Evolutionary conservation across 2,797 vertebrate genomes (phyloP).

Genomic region (Alcedo quadribrachys): DNA sequence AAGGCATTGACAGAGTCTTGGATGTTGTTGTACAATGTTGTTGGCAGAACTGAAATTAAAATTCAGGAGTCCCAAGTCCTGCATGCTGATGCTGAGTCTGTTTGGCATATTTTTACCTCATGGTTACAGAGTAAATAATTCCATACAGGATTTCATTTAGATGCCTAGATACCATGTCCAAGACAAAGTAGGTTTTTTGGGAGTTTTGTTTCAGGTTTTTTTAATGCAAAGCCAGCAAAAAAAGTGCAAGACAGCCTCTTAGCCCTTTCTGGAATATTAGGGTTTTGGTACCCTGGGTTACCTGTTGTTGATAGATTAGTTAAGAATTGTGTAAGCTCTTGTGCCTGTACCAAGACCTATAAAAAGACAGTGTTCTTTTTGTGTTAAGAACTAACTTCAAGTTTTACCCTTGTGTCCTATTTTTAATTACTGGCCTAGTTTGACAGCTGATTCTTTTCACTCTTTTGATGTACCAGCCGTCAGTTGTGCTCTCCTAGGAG

Average conservation of each 20-base stretch:
- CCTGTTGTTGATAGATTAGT: not conserved
- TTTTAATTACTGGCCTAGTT: slow-evolving; percentile 58
- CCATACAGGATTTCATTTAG: slow-evolving; percentile 6
- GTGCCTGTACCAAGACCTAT: not conserved
- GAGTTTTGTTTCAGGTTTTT: not conserved
- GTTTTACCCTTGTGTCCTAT: slow-evolving; percentile 40
- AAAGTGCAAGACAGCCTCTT: not conserved
- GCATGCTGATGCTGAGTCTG: not conserved
- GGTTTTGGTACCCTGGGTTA: not conserved
- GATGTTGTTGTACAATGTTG: not conserved
- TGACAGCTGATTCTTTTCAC: slow-evolving; percentile 53
- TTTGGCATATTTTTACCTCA: not conserved
- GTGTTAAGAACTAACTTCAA: slow-evolving; percentile 31
- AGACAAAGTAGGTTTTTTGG: not conserved
- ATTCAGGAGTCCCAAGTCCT: not conserved
- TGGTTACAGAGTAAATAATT: slow-evolving; percentile 19
- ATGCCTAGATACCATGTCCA: not conserved
- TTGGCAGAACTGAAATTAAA: not conserved
- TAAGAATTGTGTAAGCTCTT: slow-evolving; percentile 23
- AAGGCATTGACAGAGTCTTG: not conserved
- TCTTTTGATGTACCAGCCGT: slow-evolving; percentile 60
- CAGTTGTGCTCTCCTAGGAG: slow-evolving; percentile 50
- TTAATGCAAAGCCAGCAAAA: not conserved
- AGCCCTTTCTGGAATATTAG: not conserved
- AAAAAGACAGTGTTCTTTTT: slow-evolving; percentile 25